A percentile compares a stretch with the other conserved stretches of the same genome.
Evolutionary conservation across 2,888 invertebrate species (phyloP).

Genomic region (Drosophila stalkeri): DNA sequence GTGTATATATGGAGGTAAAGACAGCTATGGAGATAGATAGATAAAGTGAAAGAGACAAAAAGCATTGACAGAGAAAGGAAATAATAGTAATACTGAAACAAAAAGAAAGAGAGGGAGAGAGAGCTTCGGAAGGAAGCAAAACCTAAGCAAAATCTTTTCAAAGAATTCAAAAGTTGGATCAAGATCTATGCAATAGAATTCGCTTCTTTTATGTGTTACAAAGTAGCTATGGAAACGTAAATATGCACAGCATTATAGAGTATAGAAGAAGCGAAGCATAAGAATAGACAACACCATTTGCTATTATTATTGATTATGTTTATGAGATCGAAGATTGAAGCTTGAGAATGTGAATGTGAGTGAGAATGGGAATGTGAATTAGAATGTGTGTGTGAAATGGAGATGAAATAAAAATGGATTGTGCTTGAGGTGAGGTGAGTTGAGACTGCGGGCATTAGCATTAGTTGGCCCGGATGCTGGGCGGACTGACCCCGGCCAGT

Average conservation of each 20-base stretch:
- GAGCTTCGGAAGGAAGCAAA: neutral
- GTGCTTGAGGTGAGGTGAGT: constrained; percentile 3
- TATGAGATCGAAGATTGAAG: constrained; percentile 34
- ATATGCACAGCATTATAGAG: neutral
- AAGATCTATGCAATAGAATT: neutral
- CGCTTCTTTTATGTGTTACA: neutral
- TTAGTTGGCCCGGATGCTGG: constrained; percentile 19
- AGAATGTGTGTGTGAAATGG: neutral
- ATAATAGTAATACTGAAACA: neutral
- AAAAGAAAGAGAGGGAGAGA: neutral
- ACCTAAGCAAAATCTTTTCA: neutral
- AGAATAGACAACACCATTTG: constrained; percentile 16
- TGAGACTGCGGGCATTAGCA: constrained; percentile 20
- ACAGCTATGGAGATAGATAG: neutral
- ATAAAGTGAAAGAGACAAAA: neutral
- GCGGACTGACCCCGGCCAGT: neutral
- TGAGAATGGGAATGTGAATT: neutral
- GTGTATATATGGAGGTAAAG: too few species aligned
- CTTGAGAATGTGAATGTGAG: neutral
- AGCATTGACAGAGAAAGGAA: neutral
- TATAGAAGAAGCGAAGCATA: constrained; percentile 11
- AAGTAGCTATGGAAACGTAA: neutral
- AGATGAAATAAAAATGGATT: neutral
- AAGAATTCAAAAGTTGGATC: neutral
- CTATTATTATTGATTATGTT: constrained; percentile 54